A percentile compares a stretch with the other conserved stretches of the same genome.
Conservation (phyloP, 2,888 invertebrate species). For the Trissolcus brochymenae region DNA sequence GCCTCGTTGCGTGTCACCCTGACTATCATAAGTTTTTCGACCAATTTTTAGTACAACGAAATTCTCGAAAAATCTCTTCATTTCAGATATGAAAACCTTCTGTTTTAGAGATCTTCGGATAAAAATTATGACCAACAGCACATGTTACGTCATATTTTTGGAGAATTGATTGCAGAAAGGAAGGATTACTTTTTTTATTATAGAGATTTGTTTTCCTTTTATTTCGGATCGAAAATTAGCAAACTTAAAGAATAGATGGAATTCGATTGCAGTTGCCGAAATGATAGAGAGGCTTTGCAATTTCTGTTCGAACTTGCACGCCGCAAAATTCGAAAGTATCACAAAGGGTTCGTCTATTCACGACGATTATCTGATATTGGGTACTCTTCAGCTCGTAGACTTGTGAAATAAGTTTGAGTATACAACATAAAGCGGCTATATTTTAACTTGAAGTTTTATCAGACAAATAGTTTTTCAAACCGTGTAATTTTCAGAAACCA, state of each 20-base stretch:
- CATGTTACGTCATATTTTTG: too few species aligned
- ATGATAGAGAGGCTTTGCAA: neutral
- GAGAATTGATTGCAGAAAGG: slow-evolving; percentile 14
- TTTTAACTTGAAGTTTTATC: slow-evolving; percentile 37
- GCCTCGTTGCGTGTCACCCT: neutral
- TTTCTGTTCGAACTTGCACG: neutral
- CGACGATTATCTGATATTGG: slow-evolving; percentile 35
- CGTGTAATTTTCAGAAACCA: slow-evolving; percentile 26
- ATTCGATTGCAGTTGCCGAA: neutral
- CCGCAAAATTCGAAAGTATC: slow-evolving; percentile 18
- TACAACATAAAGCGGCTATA: slow-evolving; percentile 6
- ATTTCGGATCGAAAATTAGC: slow-evolving; percentile 15
- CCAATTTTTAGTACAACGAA: neutral
- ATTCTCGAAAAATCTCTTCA: too few species aligned
- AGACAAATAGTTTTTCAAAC: slow-evolving; percentile 23
- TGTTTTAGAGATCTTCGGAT: too few species aligned
- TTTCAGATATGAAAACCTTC: too few species aligned
- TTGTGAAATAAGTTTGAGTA: slow-evolving; percentile 31
- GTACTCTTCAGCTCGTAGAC: slow-evolving; percentile 33
- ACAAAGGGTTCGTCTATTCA: slow-evolving; percentile 22
- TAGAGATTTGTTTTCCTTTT: slow-evolving; percentile 31
- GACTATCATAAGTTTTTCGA: neutral
- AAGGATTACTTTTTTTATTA: slow-evolving; percentile 13
- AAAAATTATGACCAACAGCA: too few species aligned
- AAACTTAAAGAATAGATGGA: slow-evolving; percentile 15